Conservation (phyloP, 2,113 vertebrate species). For the Channa maculata region DNA sequence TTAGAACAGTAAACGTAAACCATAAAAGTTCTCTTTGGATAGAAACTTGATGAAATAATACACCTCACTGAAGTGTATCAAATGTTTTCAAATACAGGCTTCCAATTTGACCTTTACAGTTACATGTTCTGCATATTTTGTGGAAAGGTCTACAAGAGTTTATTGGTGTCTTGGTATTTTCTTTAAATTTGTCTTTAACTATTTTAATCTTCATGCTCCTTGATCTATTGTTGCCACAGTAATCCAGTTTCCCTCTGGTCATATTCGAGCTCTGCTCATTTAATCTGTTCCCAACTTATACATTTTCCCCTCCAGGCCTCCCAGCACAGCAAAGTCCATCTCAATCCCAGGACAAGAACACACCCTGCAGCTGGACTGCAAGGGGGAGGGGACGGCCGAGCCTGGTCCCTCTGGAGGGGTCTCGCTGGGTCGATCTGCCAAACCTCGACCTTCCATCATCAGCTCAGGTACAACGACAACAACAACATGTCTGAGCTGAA, state of each 20-base stretch:
- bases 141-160: not conserved
- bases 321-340: slow-evolving; percentile 94
- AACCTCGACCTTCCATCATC: slow-evolving; percentile 87
- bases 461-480: slow-evolving; percentile 85
- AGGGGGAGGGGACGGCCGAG: slow-evolving; percentile 90
- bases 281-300: slow-evolving; percentile 41
- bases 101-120: too few species aligned
- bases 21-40: not conserved
- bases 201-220: not conserved
- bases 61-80: too few species aligned
- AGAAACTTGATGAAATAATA: too few species aligned
- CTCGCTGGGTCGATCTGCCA: slow-evolving; percentile 82
- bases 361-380: slow-evolving; percentile 95
- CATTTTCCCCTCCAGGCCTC: slow-evolving; percentile 68
- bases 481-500: not conserved
- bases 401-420: slow-evolving; percentile 72
- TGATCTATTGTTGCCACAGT: slow-evolving; percentile 6
- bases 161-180: not conserved
- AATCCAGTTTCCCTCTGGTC: slow-evolving; percentile 29
- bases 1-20: not conserved
- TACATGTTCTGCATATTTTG: not conserved
- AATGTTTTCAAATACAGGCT: too few species aligned
- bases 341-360: slow-evolving; percentile 90
- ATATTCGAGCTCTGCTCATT: slow-evolving; percentile 21
- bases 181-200: not conserved